These are phyloP conservation scores for Megalops cyprinoides DNA, from an alignment of 2,797 vertebrate genomes.

Conservation along the genomic window DNA sequence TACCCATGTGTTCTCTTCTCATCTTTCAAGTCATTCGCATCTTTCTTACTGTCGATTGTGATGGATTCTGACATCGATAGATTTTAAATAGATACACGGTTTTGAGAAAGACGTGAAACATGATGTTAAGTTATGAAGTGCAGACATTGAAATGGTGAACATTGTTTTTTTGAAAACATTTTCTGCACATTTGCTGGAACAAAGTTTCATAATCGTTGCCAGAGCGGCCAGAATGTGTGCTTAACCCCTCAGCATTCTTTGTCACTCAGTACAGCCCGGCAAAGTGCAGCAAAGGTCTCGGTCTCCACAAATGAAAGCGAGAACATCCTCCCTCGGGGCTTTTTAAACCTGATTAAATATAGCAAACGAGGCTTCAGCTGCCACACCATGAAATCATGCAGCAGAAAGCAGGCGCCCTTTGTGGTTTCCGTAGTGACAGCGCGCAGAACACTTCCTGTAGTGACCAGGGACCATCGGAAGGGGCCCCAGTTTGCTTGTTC, in stretches of 20 bases:
- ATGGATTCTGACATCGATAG: too few species aligned
- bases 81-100: too few species aligned
- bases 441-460: slow-evolving; percentile 78
- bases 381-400: not conserved
- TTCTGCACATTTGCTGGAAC: too few species aligned
- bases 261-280: not conserved
- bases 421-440: slow-evolving; percentile 75
- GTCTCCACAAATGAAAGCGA: not conserved
- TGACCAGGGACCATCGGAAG: slow-evolving; percentile 63
- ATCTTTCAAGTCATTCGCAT: too few species aligned
- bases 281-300: not conserved
- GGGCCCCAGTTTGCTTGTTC: not conserved
- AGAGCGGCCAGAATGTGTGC: not conserved
- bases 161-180: too few species aligned
- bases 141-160: too few species aligned
- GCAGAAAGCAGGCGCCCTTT: slow-evolving; percentile 31
- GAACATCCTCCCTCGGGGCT: not conserved
- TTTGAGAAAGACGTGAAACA: too few species aligned
- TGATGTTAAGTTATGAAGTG: too few species aligned
- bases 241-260: not conserved
- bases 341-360: not conserved
- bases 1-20: too few species aligned
- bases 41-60: too few species aligned
- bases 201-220: not conserved
- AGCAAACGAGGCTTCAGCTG: not conserved